These are phyloP conservation scores for Cassiopea xamachana DNA, from an alignment of 30 jellyfish, hydroid and myxozoan genomes.

Conservation along the genomic window DNA sequence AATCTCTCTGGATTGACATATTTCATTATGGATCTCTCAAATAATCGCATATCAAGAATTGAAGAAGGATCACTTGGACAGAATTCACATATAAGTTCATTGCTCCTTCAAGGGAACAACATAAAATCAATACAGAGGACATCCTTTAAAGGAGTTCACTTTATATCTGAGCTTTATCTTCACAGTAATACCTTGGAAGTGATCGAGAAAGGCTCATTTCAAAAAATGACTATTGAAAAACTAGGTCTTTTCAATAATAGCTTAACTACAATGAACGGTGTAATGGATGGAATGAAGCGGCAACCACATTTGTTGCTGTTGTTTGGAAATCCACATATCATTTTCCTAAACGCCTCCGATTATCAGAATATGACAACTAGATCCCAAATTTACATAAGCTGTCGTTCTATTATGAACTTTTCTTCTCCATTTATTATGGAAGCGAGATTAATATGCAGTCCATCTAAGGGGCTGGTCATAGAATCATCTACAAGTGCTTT, in stretches of 20 bases:
- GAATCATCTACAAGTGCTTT: too few species aligned
- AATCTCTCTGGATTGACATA: neutral
- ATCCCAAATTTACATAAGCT: neutral
- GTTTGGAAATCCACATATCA: neutral
- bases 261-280: too few species aligned
- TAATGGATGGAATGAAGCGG: too few species aligned
- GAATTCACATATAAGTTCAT: too few species aligned
- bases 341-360: neutral
- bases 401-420: neutral
- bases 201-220: too few species aligned
- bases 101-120: slow-evolving; percentile 17
- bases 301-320: too few species aligned
- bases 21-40: neutral
- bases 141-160: neutral
- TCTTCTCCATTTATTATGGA: neutral
- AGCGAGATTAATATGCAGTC: neutral
- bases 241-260: too few species aligned
- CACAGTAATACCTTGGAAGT: neutral
- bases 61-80: neutral
- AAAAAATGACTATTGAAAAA: too few species aligned
- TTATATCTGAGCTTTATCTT: slow-evolving; percentile 1
- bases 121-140: neutral
- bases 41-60: neutral
- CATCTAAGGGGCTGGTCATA: neutral
- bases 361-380: neutral